Base-by-base conservation (phyloP, 2,888 invertebrate species). In the Tiliacea citrago region DNA sequence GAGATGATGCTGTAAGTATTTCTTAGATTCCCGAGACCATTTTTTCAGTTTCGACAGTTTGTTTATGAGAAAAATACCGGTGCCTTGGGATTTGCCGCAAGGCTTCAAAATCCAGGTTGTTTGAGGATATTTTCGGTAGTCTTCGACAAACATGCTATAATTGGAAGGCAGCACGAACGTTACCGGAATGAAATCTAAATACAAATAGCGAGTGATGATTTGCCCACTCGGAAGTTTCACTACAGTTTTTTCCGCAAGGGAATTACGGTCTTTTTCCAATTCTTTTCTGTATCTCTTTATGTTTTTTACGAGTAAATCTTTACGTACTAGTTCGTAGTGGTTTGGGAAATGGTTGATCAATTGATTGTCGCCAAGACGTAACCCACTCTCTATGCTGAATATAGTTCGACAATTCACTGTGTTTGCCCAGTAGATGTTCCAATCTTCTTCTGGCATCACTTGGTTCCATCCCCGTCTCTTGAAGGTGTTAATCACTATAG, bases 91-190 rank as follows among this genome's bases (percentile, higher is more conserved):
- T 95, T 99, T 98, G 18, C 99, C 99, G 91, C 99, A 99, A 0
- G 99, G 99, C 92, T 99, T 99, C 98, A 99, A 98, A 79, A 99
- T 99, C 99, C 99, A 99, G 0, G 99, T 99, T 85, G 98, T 98
- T 91, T 98, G 98, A 0, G 99, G 99, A 83, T 98, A 98, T 94
- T 98, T 99, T 70, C 99, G 97, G 92, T 99, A 99, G 91, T 99
- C 99, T 91, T 99, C 99, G 0, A 99, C 99, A 94, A 99, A 99
- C 97, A 99, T 98, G 92, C 99, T 99, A 93, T 99, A 99, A 94
- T 99, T 99, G 71, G 98, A 98, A 12, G 99, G 99, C 72, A 99
- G 95, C 68, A 99, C 98, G 93, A 98, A 99, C 0, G 99, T 99
- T n/a, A 98, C 97, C 0, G 99, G 99, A 86, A 99, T 98, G 89